Conservation (phyloP, 2,113 vertebrate species). For the Scomber scombrus region DNA sequence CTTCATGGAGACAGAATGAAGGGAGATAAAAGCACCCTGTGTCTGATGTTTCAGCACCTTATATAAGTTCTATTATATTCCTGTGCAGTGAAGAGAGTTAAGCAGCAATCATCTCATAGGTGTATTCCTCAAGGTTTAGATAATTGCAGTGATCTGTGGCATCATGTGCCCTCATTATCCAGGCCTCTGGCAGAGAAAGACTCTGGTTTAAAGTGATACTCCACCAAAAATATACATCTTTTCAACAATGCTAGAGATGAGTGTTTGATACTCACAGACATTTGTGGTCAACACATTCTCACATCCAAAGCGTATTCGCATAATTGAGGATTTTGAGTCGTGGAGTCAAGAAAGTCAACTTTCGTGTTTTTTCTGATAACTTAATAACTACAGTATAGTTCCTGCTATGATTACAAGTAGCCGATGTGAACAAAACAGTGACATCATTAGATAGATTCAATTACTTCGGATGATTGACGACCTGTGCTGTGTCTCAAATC, state of each 20-base stretch:
- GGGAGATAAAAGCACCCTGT: conserved; percentile 11
- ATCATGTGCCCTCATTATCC: background rate
- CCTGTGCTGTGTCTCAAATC: too few species aligned
- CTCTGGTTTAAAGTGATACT: background rate
- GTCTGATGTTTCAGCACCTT: conserved; percentile 29
- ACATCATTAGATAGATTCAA: too few species aligned
- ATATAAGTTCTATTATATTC: conserved; percentile 17
- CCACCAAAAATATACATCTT: background rate
- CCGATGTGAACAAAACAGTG: too few species aligned
- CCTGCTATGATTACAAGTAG: too few species aligned
- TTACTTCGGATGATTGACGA: too few species aligned
- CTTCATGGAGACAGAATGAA: conserved; percentile 11
- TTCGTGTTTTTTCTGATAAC: too few species aligned
- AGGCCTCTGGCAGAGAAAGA: background rate
- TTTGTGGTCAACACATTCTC: too few species aligned
- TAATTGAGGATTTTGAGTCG: too few species aligned
- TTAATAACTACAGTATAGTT: too few species aligned
- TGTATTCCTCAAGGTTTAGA: conserved; percentile 25
- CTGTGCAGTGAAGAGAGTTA: conserved; percentile 19
- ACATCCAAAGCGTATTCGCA: background rate
- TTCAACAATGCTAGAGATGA: background rate
- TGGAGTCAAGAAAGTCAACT: too few species aligned
- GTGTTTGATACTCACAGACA: background rate
- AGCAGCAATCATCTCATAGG: background rate
- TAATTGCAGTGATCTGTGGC: conserved; percentile 23